phyloP scores from a whole-genome alignment of 2,888 invertebrate genomes.

The Cerceris rybyensis region DNA sequence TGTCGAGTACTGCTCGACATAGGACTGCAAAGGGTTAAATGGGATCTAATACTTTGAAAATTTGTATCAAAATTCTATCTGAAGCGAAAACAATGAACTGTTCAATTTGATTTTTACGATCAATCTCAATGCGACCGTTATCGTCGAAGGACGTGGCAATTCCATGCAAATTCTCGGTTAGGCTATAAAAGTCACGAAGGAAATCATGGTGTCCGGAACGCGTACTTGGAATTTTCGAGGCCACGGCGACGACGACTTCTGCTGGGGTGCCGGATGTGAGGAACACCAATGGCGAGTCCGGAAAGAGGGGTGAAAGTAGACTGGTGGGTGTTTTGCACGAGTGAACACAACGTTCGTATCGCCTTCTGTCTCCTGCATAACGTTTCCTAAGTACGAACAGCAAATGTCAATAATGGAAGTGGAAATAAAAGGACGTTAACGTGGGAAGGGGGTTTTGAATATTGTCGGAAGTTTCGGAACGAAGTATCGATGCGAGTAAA shows the following conservation, averaged over 20 bases:
- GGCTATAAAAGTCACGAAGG: background rate
- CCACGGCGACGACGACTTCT: slow-evolving; percentile 20
- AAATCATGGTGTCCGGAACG: slow-evolving; percentile 10
- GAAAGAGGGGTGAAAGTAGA: slow-evolving; percentile 31
- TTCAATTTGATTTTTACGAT: too few species aligned
- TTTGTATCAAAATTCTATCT: too few species aligned
- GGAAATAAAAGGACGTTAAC: slow-evolving; percentile 32
- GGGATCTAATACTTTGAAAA: too few species aligned
- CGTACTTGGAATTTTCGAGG: slow-evolving; percentile 26
- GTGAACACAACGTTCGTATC: slow-evolving; percentile 47
- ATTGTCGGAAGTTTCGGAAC: slow-evolving; percentile 23
- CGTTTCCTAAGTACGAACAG: slow-evolving; percentile 29
- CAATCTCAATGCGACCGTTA: background rate
- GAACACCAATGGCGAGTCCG: slow-evolving; percentile 33
- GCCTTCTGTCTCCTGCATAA: slow-evolving; percentile 43
- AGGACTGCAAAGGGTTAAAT: too few species aligned
- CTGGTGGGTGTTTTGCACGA: slow-evolving; percentile 52
- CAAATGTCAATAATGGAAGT: slow-evolving; percentile 51
- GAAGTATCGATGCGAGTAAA: slow-evolving; percentile 3
- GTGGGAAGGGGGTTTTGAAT: slow-evolving; percentile 31
- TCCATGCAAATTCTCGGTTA: background rate
- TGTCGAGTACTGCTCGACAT: too few species aligned
- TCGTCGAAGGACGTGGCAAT: background rate
- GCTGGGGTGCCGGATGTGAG: slow-evolving; percentile 32
- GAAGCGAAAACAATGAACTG: too few species aligned